Conservation (phyloP, 64 coral and sea anemone species). For the Anthopleura sola region DNA sequence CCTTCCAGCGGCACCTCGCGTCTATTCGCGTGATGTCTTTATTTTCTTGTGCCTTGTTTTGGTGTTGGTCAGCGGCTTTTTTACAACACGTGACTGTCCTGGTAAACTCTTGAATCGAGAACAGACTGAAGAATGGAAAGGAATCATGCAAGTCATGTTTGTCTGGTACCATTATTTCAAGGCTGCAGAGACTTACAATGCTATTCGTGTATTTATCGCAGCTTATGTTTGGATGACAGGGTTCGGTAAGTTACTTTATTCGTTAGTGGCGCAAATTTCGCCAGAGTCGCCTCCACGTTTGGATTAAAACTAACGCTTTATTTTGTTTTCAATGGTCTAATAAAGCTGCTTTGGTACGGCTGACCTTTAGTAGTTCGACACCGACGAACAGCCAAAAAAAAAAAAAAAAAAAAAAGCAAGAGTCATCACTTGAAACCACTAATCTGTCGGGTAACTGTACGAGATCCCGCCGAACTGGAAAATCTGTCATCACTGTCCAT, state of each 20-base stretch:
- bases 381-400: no score
- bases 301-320: no score
- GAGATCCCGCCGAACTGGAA: no score
- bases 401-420: no score
- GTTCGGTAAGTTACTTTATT: constrained; percentile 59
- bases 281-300: no score
- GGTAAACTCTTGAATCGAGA: constrained; percentile 70
- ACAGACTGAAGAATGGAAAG: constrained; percentile 94
- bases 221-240: constrained; percentile 96
- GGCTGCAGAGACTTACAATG: constrained; percentile 82
- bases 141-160: constrained; percentile 88
- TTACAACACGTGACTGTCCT: constrained; percentile 39
- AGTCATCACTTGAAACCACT: no score
- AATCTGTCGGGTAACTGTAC: no score
- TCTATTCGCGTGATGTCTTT: constrained; percentile 87
- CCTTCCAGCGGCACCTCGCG: constrained; percentile 68
- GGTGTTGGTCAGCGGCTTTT: constrained; percentile 41
- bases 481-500: no score
- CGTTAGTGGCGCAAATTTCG: no score
- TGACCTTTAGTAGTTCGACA: no score
- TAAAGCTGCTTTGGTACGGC: no score
- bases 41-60: constrained; percentile 61
- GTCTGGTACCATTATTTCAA: constrained; percentile 95
- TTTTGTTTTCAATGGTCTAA: no score
- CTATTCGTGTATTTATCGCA: constrained; percentile 77